Conservation (phyloP, 1,140 invertebrate genomes). For the Drosophila nigrodunni region DNA sequence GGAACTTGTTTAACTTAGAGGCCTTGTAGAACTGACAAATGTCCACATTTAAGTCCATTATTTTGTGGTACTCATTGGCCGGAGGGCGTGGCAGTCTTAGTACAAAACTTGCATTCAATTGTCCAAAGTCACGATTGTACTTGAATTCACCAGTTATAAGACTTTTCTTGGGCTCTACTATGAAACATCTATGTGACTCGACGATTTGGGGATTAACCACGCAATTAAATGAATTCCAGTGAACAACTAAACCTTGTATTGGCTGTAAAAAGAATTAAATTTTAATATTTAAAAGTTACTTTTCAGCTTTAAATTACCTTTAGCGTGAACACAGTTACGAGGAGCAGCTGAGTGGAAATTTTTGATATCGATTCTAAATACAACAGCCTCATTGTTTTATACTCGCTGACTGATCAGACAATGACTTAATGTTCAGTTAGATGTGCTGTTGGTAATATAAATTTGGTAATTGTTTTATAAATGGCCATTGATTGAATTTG, state of each 20-base stretch:
- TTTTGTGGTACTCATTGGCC: neutral
- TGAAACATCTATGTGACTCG: constrained; percentile 9
- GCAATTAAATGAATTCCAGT: constrained; percentile 22
- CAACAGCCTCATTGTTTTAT: neutral
- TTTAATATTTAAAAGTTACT: neutral
- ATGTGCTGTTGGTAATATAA: neutral
- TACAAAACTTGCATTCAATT: neutral
- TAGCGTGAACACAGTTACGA: neutral
- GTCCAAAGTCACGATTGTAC: constrained; percentile 2
- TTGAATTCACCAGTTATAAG: neutral
- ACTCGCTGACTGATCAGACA: neutral
- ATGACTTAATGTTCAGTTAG: constrained; percentile 1
- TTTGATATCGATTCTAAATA: neutral
- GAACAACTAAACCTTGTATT: neutral
- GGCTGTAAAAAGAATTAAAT: neutral
- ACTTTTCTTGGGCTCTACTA: neutral
- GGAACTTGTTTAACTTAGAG: neutral
- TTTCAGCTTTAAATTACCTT: neutral
- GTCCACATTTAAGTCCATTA: constrained; percentile 4
- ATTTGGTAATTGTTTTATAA: constrained; percentile 10
- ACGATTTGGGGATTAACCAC: constrained; percentile 7
- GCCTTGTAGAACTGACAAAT: constrained; percentile 7
- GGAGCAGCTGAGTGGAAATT: neutral
- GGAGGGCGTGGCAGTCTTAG: neutral
- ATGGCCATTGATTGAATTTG: neutral